Evolutionary conservation across 2,113 vertebrate species (phyloP), one percentile per base, ranked within the genome.

Genomic region (Drymodes brunneopygia): DNA sequence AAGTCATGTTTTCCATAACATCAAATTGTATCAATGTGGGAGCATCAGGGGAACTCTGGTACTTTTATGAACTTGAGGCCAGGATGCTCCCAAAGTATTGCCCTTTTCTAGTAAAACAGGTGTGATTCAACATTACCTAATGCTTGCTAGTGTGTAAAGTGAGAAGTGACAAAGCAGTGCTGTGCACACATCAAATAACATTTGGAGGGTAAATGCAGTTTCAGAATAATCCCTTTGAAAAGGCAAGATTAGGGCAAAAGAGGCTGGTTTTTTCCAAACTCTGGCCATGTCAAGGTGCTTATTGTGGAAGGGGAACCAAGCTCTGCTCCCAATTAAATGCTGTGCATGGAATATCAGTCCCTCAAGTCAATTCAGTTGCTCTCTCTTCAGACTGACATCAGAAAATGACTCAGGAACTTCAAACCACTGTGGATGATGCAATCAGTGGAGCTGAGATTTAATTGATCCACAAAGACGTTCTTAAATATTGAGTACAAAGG

Each of bases 381-480:
- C 60, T 70, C 21, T 60, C 65, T 87, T 92, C 45, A 66, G 33
- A 35, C 23, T 58, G 47, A 47, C 25, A 62, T 38, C 58, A 77
- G 53, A 75, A 58, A 61, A 84, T 69, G 24, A 75, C 56, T 81
- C n/a, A 31, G 33, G 48, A 72, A 47, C 8, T 60, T 60, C 62
- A 77, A 60, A 67, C 9, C 53, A 44, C 9, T 18, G 38, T 19
- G 28, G 23, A 66, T 80, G 47, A 90, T 60, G 74, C 40, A 75
- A 53, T 45, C 69, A 69, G 33, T 36, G 10, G 23, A 88, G 29
- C 8, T 58, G 58, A 67, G 31, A 65, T 64, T 28, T 57, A 45
- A 65, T 0, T 56, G 65, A 80, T 19, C 35, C 0, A 0, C 61
- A 71, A 86, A 93, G 22, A 44, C 0, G 1, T 57, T 81, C 28